Conservation (phyloP, 1,140 invertebrate species). For the Trypoxylus dichotomus region DNA sequence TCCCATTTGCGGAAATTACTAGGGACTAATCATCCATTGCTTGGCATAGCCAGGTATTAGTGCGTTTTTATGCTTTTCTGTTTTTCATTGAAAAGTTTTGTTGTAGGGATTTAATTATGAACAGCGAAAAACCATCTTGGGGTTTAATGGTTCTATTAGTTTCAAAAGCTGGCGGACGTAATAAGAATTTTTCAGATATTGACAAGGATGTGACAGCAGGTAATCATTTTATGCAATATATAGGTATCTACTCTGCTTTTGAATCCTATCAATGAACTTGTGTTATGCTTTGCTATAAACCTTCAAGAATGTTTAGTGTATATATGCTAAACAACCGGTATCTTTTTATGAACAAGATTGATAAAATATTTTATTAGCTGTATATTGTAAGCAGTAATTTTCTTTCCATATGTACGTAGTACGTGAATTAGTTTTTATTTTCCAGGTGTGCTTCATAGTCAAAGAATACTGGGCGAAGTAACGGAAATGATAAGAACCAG, state of each 20-base stretch:
- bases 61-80: background rate
- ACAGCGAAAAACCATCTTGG: conserved; percentile 62
- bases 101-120: conserved; percentile 43
- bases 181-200: conserved; percentile 71
- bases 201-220: conserved; percentile 80
- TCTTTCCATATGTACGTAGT: no score
- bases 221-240: conserved; percentile 39
- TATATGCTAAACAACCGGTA: no score
- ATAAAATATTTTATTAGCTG: no score
- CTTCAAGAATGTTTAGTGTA: no score
- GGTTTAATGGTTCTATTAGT: conserved; percentile 87
- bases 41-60: conserved; percentile 82
- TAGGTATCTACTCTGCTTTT: no score
- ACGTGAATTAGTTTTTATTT: background rate
- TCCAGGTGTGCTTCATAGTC: conserved; percentile 66
- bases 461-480: conserved; percentile 88
- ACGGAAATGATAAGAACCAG: conserved; percentile 98
- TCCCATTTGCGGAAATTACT: conserved; percentile 87
- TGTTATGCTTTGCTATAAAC: background rate
- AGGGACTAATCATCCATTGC: conserved; percentile 88
- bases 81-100: background rate
- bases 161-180: conserved; percentile 84
- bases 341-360: no score
- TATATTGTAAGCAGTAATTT: no score
- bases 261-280: no score